phyloP scores from a whole-genome alignment of 1,140 invertebrate species.

The Drosophila albomicans region DNA sequence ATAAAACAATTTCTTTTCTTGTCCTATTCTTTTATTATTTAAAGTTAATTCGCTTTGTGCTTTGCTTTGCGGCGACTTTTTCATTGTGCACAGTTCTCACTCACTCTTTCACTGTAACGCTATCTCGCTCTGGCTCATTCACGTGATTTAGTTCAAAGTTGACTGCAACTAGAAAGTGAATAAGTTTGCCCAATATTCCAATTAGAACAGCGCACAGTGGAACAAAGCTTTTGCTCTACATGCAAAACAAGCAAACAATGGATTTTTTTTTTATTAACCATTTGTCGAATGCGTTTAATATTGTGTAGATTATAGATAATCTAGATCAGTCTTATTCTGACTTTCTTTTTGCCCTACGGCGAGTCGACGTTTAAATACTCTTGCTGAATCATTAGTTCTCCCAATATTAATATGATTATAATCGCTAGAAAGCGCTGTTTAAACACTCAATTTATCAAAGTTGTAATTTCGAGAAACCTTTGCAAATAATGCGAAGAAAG shows the following conservation, averaged over 20 bases:
- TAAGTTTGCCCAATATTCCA: conserved; percentile 14
- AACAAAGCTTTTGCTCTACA: conserved; percentile 3
- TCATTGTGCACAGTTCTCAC: conserved; percentile 16
- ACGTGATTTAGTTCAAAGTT: conserved; percentile 21
- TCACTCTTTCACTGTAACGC: not conserved
- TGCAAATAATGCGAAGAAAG: too few relatives aligned
- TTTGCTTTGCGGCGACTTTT: conserved; percentile 11
- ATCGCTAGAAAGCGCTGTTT: conserved; percentile 6
- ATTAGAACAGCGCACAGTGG: conserved; percentile 11
- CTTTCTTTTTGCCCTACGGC: conserved; percentile 3
- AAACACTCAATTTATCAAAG: not conserved
- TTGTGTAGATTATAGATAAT: not conserved
- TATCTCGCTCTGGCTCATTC: not conserved
- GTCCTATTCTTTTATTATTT: conserved; percentile 31
- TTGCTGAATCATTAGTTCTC: conserved; percentile 1
- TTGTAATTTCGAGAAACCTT: too few relatives aligned
- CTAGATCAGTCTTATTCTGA: conserved; percentile 1
- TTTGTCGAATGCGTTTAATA: not conserved
- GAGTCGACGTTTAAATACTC: conserved; percentile 1
- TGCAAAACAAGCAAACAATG: conserved; percentile 2
- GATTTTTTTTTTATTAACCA: not conserved
- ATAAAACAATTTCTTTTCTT: conserved; percentile 50
- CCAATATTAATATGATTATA: conserved; percentile 17
- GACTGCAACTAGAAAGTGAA: conserved; percentile 27
- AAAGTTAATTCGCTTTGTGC: conserved; percentile 52